A percentile compares a stretch with the other conserved stretches of the same genome.
These are phyloP conservation scores for Nannoperca australis DNA, from an alignment of 2,797 vertebrate genomes.

Conservation along the genomic window DNA sequence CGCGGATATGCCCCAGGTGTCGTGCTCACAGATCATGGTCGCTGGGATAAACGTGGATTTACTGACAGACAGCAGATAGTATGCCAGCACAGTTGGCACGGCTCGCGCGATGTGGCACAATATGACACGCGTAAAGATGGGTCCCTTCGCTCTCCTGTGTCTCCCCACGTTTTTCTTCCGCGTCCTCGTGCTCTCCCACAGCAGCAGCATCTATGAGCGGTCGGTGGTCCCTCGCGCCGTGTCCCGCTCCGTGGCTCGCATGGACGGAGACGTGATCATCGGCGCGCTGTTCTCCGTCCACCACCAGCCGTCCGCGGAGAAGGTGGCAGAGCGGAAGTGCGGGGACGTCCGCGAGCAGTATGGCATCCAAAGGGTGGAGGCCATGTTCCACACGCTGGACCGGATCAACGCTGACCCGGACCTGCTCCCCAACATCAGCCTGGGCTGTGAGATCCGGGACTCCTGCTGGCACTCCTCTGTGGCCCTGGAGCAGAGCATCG, in stretches of 20 bases:
- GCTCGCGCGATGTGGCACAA: conserved; percentile 82
- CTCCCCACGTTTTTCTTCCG: conserved; percentile 84
- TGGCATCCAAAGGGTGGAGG: conserved; percentile 98
- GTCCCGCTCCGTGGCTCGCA: conserved; percentile 93
- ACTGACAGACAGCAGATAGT: conserved; percentile 68
- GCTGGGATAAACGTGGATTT: conserved; percentile 75
- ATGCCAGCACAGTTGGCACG: conserved; percentile 74
- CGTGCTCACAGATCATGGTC: conserved; percentile 66
- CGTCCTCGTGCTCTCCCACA: conserved; percentile 84
- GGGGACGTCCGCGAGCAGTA: conserved; percentile 98
- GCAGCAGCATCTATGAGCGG: conserved; percentile 82
- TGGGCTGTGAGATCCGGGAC: conserved; percentile 98
- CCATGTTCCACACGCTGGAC: conserved; percentile 98
- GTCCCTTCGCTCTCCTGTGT: conserved; percentile 84
- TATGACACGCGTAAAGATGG: conserved; percentile 89
- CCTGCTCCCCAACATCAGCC: conserved; percentile 95
- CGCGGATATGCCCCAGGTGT: conserved; percentile 61
- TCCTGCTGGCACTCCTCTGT: conserved; percentile 99
- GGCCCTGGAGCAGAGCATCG: conserved; percentile 98
- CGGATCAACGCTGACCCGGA: conserved; percentile 94
- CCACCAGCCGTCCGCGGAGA: conserved; percentile 96
- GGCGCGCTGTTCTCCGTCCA: conserved; percentile 98
- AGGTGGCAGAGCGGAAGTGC: conserved; percentile 96
- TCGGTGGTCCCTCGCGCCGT: conserved; percentile 85
- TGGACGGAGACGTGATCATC: conserved; percentile 98